phyloP scores from a whole-genome alignment of 2,797 vertebrate species.

The Coregonus ussuriensis region DNA sequence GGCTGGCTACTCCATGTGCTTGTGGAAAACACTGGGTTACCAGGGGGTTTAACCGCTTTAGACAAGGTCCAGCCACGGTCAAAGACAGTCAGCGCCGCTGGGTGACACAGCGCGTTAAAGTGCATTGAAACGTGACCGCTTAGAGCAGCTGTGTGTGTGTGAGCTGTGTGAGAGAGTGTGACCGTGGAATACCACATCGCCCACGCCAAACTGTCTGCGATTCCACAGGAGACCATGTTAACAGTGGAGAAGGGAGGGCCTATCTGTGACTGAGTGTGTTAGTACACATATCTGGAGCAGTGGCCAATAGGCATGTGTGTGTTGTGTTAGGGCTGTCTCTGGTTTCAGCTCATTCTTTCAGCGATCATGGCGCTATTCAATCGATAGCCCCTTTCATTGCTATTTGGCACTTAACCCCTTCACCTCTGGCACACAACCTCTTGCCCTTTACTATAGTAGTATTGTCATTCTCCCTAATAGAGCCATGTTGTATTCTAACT shows the following conservation, averaged over 20 bases:
- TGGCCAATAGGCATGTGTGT: background rate
- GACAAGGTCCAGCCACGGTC: slow-evolving; percentile 45
- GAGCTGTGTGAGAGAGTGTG: background rate
- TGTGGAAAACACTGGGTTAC: too few species aligned
- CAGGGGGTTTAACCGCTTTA: slow-evolving; percentile 48
- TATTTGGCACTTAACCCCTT: background rate
- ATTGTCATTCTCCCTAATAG: slow-evolving; percentile 27
- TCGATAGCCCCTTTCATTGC: background rate
- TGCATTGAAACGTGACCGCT: slow-evolving; percentile 64
- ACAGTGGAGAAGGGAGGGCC: background rate
- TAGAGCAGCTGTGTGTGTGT: slow-evolving; percentile 57
- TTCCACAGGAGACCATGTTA: background rate
- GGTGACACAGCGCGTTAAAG: slow-evolving; percentile 50
- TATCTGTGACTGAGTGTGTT: background rate
- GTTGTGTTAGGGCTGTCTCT: slow-evolving; percentile 23
- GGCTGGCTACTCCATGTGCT: too few species aligned
- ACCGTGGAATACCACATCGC: slow-evolving; percentile 26
- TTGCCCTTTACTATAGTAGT: slow-evolving; percentile 21
- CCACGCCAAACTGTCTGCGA: slow-evolving; percentile 39
- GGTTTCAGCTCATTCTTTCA: slow-evolving; percentile 2
- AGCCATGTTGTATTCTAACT: slow-evolving; percentile 46
- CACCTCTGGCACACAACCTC: background rate
- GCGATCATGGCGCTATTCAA: slow-evolving; percentile 1
- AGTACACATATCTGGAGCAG: background rate
- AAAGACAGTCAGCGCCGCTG: slow-evolving; percentile 58